These are phyloP conservation scores for Oligia fasciuncula DNA, from an alignment of 2,888 invertebrate species.

Conservation along the genomic window DNA sequence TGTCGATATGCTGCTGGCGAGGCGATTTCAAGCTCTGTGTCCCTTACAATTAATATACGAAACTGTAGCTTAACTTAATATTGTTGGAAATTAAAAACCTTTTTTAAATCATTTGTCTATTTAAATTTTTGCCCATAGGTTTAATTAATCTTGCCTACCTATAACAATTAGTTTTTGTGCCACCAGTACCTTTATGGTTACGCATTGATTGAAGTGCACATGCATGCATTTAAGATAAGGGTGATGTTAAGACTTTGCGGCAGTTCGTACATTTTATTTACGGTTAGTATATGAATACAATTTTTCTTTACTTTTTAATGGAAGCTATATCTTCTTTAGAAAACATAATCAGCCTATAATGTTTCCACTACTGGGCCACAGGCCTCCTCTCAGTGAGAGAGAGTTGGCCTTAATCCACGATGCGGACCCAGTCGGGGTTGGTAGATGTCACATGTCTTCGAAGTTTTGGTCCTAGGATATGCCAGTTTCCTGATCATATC, in stretches of 20 bases:
- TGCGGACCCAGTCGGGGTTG: neutral
- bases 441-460: neutral
- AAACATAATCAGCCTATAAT: neutral
- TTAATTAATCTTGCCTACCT: neutral
- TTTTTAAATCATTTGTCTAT: neutral
- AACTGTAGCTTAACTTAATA: neutral
- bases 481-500: neutral
- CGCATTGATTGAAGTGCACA: slow-evolving; percentile 73
- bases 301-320: slow-evolving; percentile 5
- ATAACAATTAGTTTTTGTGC: slow-evolving; percentile 42
- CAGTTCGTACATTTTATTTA: slow-evolving; percentile 63
- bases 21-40: neutral
- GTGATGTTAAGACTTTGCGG: slow-evolving; percentile 74
- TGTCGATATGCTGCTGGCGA: neutral
- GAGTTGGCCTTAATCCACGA: too few relatives aligned
- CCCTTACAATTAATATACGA: neutral
- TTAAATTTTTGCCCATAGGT: neutral
- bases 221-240: slow-evolving; percentile 74
- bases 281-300: slow-evolving; percentile 72
- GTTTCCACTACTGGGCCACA: too few relatives aligned
- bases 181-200: slow-evolving; percentile 61
- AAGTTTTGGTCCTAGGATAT: neutral
- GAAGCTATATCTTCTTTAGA: neutral
- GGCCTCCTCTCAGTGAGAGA: too few relatives aligned
- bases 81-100: too few relatives aligned